Percentiles rank a stretch among this genome's conserved stretches.
Conservation (phyloP, 2,797 vertebrate species). For the Smutsia temminckii region DNA sequence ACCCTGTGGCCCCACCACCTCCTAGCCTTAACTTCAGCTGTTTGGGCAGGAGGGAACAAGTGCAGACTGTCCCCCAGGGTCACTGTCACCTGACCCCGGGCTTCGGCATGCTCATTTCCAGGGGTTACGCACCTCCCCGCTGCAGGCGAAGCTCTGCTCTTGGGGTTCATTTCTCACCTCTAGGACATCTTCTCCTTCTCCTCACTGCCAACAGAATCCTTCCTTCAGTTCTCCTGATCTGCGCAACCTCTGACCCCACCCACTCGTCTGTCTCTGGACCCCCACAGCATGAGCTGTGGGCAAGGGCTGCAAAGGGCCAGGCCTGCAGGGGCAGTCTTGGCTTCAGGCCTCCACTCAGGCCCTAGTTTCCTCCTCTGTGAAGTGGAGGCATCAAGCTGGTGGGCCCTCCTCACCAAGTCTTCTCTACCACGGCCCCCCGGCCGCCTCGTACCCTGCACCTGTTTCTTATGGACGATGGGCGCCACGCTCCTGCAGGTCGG, state of each 20-base stretch:
- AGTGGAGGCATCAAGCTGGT: rapidly evolving
- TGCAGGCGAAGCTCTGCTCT: too few species aligned
- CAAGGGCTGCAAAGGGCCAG: not conserved
- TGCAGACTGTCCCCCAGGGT: rapidly evolving
- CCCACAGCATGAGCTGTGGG: not conserved
- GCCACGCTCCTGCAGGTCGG: not conserved
- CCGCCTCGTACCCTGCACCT: not conserved
- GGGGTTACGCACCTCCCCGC: rapidly evolving
- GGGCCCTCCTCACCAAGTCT: not conserved
- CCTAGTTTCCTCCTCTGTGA: not conserved
- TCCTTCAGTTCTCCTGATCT: not conserved
- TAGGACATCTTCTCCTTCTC: not conserved
- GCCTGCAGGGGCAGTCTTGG: not conserved
- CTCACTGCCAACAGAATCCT: too few species aligned
- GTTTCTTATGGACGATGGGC: rapidly evolving
- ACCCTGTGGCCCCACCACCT: rapidly evolving
- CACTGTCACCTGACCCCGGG: not conserved
- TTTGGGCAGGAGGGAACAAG: not conserved
- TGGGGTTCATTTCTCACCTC: not conserved
- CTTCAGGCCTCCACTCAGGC: too few species aligned
- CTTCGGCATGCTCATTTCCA: rapidly evolving
- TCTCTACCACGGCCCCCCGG: rapidly evolving
- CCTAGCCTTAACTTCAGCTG: not conserved
- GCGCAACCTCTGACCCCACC: not conserved
- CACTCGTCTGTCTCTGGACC: not conserved